Evolutionary conservation across 2,797 vertebrate genomes (phyloP).

Genomic region (Adrianichthys oophorus): DNA sequence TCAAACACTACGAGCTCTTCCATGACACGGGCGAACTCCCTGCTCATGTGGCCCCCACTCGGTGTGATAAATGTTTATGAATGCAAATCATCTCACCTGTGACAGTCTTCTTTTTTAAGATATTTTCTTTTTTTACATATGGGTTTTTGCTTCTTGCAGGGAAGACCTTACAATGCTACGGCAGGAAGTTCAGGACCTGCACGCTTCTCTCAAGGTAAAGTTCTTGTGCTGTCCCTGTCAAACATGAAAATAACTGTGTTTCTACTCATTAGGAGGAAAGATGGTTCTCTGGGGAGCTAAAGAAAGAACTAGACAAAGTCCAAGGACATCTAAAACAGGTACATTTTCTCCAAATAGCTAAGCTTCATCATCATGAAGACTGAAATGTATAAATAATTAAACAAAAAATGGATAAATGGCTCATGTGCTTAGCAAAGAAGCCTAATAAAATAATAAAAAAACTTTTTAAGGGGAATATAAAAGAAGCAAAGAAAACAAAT

Average conservation of each 20-base stretch:
- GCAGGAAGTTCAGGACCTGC: slow-evolving; percentile 95
- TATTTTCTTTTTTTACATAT: background rate
- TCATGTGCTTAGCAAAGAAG: background rate
- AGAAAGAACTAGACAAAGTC: slow-evolving; percentile 98
- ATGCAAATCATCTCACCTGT: background rate
- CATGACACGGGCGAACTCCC: slow-evolving; percentile 90
- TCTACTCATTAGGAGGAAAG: slow-evolving; percentile 86
- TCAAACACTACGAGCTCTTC: slow-evolving; percentile 96
- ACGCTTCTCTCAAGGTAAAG: slow-evolving; percentile 91
- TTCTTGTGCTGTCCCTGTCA: background rate
- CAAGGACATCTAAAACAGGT: slow-evolving; percentile 98
- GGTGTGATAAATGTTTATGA: slow-evolving; percentile 66
- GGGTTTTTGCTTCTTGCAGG: slow-evolving; percentile 54
- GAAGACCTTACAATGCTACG: slow-evolving; percentile 89
- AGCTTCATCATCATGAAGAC: slow-evolving; percentile 28
- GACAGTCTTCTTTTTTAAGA: background rate
- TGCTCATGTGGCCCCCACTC: slow-evolving; percentile 81
- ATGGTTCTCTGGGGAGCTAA: slow-evolving; percentile 98
- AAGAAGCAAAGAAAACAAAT: too few species aligned
- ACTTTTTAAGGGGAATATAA: too few species aligned
- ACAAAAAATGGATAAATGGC: background rate
- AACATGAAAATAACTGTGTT: background rate
- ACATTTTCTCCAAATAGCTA: slow-evolving; percentile 88
- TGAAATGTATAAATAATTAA: background rate
- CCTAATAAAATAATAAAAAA: too few species aligned